Conservation (phyloP, 2,888 invertebrate genomes). For the Notocelia uddmanniana region DNA sequence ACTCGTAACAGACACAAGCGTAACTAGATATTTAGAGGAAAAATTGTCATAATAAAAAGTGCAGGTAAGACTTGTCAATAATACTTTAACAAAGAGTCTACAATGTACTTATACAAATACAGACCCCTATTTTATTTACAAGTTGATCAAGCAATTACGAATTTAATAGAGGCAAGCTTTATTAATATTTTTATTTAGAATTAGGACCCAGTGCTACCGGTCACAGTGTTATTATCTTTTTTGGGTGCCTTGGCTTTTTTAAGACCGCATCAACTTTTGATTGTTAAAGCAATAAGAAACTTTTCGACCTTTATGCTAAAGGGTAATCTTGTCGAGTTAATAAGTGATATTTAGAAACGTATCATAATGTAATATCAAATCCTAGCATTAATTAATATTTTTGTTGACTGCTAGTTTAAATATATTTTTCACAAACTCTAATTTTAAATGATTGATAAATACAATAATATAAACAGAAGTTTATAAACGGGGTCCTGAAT, state of each 20-base stretch:
- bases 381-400: too few relatives aligned
- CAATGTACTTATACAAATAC: neutral
- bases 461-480: neutral
- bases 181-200: conserved; percentile 69
- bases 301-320: neutral
- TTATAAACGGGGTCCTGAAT: too few relatives aligned
- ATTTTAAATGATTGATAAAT: neutral
- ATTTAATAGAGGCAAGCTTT: conserved; percentile 58
- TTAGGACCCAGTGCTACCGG: conserved; percentile 69
- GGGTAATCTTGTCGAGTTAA: neutral
- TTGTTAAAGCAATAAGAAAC: neutral
- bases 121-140: conserved; percentile 56
- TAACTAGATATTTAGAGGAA: neutral
- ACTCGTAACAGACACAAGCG: too few relatives aligned
- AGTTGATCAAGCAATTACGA: conserved; percentile 65
- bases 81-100: neutral
- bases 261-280: conserved; percentile 10
- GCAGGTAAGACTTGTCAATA: neutral
- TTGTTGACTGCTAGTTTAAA: too few relatives aligned
- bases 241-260: conserved; percentile 29
- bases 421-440: neutral
- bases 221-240: conserved; percentile 49
- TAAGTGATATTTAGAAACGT: too few relatives aligned
- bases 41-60: neutral
- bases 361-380: too few relatives aligned